These are phyloP conservation scores for Phodopus roborovskii DNA, from an alignment of 2,113 vertebrate species.

Conservation along the genomic window DNA sequence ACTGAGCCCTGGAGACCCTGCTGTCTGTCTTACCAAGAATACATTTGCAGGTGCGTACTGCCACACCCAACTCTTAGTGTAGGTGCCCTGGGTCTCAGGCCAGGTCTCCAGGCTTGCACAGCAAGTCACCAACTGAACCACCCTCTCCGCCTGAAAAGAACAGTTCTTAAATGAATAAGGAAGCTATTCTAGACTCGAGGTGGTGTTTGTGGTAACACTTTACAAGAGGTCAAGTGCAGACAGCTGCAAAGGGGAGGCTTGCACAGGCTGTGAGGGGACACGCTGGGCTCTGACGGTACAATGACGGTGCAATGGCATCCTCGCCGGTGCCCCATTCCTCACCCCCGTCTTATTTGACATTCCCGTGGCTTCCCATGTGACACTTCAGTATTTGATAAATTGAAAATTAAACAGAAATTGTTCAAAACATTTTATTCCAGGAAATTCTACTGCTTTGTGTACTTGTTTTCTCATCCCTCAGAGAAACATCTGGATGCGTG, in stretches of 20 bases:
- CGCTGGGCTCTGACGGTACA: neutral
- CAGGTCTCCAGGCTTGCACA: neutral
- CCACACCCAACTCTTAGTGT: neutral
- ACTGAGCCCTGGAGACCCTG: neutral
- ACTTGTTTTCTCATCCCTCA: neutral
- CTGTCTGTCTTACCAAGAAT: too few relatives aligned
- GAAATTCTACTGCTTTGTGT: neutral
- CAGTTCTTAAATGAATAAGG: constrained; percentile 68
- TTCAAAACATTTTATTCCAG: neutral
- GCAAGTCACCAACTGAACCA: too few relatives aligned
- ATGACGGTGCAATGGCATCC: neutral
- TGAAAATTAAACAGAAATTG: neutral
- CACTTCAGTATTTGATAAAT: neutral
- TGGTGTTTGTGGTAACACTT: constrained; percentile 77
- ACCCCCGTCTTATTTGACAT: fast-evolving
- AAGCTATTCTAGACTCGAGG: constrained; percentile 29
- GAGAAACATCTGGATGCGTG: neutral
- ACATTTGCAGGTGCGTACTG: neutral
- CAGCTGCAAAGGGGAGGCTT: constrained; percentile 57
- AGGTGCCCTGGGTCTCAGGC: neutral
- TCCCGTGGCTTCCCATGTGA: constrained; percentile 11
- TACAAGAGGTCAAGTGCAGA: neutral
- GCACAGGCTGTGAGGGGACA: fast-evolving
- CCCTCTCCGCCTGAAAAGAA: neutral
- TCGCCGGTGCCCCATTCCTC: neutral